These are phyloP conservation scores for Cheilosia variabilis DNA, from an alignment of 2,888 invertebrate genomes.

Conservation along the genomic window DNA sequence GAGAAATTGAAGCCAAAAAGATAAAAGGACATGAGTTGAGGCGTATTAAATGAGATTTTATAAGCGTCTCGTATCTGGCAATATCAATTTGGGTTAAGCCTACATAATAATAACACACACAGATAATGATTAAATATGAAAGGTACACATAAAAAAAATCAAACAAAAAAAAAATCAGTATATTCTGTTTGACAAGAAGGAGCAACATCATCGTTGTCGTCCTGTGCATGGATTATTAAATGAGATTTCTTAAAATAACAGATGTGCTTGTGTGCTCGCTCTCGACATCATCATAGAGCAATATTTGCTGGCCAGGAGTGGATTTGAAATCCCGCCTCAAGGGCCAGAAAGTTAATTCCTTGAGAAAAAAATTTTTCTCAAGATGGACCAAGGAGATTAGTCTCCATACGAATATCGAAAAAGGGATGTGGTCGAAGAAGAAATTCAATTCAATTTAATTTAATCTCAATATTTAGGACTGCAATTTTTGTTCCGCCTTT, in stretches of 20 bases:
- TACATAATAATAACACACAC: slow-evolving; percentile 20
- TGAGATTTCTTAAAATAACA: slow-evolving; percentile 22
- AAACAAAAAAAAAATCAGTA: no score
- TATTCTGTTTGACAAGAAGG: slow-evolving; percentile 7
- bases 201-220: not conserved
- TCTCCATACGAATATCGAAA: not conserved
- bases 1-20: not conserved
- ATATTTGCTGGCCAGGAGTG: not conserved
- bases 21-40: slow-evolving; percentile 16
- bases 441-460: slow-evolving; percentile 70
- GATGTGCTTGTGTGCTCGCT: not conserved
- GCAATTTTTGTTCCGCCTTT: not conserved
- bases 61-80: slow-evolving; percentile 8
- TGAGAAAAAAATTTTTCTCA: slow-evolving; percentile 3
- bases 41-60: slow-evolving; percentile 33
- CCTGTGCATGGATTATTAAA: slow-evolving; percentile 50
- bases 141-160: slow-evolving; percentile 15
- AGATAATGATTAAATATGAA: slow-evolving; percentile 42
- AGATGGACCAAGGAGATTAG: not conserved
- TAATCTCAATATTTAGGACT: slow-evolving; percentile 38
- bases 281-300: not conserved
- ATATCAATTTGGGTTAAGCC: slow-evolving; percentile 40
- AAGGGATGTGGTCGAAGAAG: not conserved
- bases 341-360: not conserved
- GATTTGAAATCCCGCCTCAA: slow-evolving; percentile 2